Evolutionary conservation across 2,888 invertebrate species (phyloP).

Genomic region (Polyommatus icarus): DNA sequence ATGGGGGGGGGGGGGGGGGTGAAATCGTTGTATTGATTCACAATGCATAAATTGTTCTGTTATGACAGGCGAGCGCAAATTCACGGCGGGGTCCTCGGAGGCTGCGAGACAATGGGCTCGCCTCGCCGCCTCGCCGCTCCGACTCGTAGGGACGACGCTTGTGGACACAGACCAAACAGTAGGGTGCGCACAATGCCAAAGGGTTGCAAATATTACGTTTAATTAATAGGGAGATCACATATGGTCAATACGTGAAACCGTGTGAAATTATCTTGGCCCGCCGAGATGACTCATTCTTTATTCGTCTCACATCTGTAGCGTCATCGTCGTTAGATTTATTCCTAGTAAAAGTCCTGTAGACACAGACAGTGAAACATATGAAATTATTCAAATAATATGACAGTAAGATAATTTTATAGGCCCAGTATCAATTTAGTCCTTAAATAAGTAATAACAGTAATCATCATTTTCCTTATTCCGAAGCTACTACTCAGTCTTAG

Average conservation of each 20-base stretch:
- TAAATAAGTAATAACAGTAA: not conserved
- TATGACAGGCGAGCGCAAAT: constrained; percentile 79
- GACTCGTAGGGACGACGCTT: constrained; percentile 61
- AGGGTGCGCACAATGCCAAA: constrained; percentile 62
- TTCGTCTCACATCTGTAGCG: not conserved
- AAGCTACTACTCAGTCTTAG: not conserved
- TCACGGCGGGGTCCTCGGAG: constrained; percentile 73
- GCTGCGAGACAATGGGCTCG: constrained; percentile 69
- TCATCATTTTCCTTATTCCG: not conserved
- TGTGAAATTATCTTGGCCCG: constrained; percentile 55
- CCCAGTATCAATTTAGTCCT: not conserved
- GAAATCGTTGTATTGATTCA: constrained; percentile 77
- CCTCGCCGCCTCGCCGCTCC: constrained; percentile 50
- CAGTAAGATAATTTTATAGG: not conserved
- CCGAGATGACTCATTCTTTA: not conserved
- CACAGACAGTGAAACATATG: not conserved
- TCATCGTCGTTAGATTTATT: not conserved
- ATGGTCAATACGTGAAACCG: constrained; percentile 68
- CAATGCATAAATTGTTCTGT: constrained; percentile 78
- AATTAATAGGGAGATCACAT: constrained; percentile 65
- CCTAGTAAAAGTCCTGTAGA: not conserved
- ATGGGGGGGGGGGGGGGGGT: constrained; percentile 63
- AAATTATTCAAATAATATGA: not conserved
- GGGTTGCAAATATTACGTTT: constrained; percentile 68
- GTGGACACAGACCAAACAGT: constrained; percentile 65